phyloP scores from a whole-genome alignment of 1,140 invertebrate genomes.

The Trichonephila clavipes region DNA sequence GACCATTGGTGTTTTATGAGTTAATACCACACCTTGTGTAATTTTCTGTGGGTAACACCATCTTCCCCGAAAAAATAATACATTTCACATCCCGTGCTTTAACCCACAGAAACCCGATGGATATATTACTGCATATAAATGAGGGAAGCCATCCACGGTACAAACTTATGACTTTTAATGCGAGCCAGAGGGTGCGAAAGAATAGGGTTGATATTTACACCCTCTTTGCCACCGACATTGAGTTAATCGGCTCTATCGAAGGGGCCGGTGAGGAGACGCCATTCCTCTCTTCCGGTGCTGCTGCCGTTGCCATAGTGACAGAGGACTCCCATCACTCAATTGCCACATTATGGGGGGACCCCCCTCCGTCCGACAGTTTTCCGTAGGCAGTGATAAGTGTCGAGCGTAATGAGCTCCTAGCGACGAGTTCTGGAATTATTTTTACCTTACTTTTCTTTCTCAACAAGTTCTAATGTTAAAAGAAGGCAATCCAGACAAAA shows the following conservation, averaged over 20 bases:
- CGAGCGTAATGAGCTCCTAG: neutral
- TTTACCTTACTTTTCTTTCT: neutral
- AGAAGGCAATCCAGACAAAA: neutral
- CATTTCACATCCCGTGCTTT: too few species aligned
- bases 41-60: too few species aligned
- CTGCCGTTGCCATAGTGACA: slow-evolving; percentile 39
- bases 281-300: slow-evolving; percentile 50
- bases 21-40: too few species aligned
- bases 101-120: too few species aligned
- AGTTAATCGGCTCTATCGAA: neutral
- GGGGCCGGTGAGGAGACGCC: neutral
- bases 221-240: too few species aligned
- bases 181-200: too few species aligned
- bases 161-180: too few species aligned
- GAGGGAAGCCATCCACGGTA: too few species aligned
- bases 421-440: neutral
- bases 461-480: neutral
- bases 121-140: too few species aligned
- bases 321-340: slow-evolving; percentile 41
- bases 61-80: too few species aligned
- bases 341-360: slow-evolving; percentile 2
- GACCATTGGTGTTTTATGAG: too few species aligned
- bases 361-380: neutral
- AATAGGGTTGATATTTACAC: too few species aligned
- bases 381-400: neutral